A percentile compares a stretch with the other conserved stretches of the same genome.
phyloP scores from a whole-genome alignment of 2,888 invertebrate genomes.

The Dorcus parallelipipedus region DNA sequence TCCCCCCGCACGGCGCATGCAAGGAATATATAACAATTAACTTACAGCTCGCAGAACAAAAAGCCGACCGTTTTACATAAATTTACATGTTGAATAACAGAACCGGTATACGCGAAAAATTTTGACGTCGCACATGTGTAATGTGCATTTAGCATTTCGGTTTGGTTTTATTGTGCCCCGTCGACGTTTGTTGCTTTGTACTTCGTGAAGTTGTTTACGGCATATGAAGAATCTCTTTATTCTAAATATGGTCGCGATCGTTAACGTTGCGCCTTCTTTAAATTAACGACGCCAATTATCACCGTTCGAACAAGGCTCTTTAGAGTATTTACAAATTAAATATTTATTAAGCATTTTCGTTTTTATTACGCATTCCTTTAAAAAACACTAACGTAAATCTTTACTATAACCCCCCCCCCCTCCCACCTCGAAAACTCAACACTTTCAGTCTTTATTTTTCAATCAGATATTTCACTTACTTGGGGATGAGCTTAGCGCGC shows the following conservation, averaged over 20 bases:
- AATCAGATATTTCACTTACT: too few species aligned
- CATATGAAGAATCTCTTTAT: constrained; percentile 6
- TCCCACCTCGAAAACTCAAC: too few species aligned
- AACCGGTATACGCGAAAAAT: constrained; percentile 39
- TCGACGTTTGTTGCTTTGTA: constrained; percentile 32
- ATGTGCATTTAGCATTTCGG: constrained; percentile 38
- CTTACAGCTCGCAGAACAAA: constrained; percentile 42
- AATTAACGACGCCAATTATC: constrained; percentile 8
- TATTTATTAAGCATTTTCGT: not conserved
- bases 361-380: too few species aligned
- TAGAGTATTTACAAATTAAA: constrained; percentile 1
- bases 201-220: constrained; percentile 6
- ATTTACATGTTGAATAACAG: constrained; percentile 44
- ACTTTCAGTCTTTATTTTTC: too few species aligned
- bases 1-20: constrained; percentile 31
- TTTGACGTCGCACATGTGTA: constrained; percentile 44
- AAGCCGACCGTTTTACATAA: constrained; percentile 45
- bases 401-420: too few species aligned
- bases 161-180: constrained; percentile 36
- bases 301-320: not conserved
- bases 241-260: constrained; percentile 4
- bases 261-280: constrained; percentile 6
- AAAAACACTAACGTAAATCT: too few species aligned
- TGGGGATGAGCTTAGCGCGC: too few species aligned
- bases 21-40: constrained; percentile 45